Conservation (phyloP, 2,797 vertebrate genomes). For the Spondyliosoma cantharus region DNA sequence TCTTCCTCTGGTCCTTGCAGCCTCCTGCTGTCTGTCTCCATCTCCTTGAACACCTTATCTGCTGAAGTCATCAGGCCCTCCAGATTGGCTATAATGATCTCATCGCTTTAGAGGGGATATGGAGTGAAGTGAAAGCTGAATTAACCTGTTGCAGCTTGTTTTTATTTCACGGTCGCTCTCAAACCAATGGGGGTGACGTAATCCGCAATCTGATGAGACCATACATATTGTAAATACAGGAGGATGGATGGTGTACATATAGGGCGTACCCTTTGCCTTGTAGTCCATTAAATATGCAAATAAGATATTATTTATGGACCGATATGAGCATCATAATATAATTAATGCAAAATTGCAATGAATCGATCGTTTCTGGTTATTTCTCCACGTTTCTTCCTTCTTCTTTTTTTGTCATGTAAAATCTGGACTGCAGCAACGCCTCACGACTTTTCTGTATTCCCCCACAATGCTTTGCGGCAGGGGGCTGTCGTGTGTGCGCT, state of each 20-base stretch:
- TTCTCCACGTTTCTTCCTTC: slow-evolving; percentile 23
- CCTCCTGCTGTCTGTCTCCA: slow-evolving; percentile 37
- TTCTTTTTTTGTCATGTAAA: slow-evolving; percentile 24
- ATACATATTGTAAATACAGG: neutral
- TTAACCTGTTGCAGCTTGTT: neutral
- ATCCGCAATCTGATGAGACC: slow-evolving; percentile 7
- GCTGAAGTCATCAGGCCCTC: slow-evolving; percentile 56
- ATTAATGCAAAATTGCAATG: no score
- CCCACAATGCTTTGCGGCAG: slow-evolving; percentile 88
- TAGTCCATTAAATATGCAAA: neutral
- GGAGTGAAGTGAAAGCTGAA: neutral
- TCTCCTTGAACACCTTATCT: slow-evolving; percentile 55
- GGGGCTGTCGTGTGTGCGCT: slow-evolving; percentile 73
- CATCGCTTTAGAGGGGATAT: slow-evolving; percentile 1
- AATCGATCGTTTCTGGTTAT: neutral
- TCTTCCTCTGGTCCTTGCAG: neutral
- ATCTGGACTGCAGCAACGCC: slow-evolving; percentile 77
- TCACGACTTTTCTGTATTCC: slow-evolving; percentile 75
- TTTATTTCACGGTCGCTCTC: neutral
- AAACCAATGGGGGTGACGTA: slow-evolving; percentile 40
- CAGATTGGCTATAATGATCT: neutral
- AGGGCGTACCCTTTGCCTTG: neutral
- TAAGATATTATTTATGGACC: neutral
- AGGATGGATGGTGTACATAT: neutral
- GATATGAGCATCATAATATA: neutral